phyloP scores from a whole-genome alignment of 2,797 vertebrate genomes.

The Cyprinella venusta region DNA sequence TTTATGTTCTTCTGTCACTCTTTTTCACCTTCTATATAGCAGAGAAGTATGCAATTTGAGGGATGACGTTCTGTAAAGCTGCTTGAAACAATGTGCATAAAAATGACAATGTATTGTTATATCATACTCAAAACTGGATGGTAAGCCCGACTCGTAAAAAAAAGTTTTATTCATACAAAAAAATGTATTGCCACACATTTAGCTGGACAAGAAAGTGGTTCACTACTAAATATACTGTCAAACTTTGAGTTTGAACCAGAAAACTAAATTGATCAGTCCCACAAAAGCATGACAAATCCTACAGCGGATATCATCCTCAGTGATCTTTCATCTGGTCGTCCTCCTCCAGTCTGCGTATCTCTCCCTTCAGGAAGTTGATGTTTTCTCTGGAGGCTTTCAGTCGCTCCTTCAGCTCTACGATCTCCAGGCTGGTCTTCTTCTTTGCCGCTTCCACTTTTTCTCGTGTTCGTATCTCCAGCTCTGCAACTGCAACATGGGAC shows the following conservation, averaged over 20 bases:
- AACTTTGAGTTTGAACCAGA: background rate
- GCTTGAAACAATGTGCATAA: background rate
- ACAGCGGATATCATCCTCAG: conserved; percentile 61
- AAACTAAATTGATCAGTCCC: background rate
- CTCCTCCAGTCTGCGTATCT: conserved; percentile 95
- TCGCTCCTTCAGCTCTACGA: conserved; percentile 94
- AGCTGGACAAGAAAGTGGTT: background rate
- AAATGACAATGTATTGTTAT: background rate
- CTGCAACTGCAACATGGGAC: conserved; percentile 79
- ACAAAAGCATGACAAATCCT: background rate
- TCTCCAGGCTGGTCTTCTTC: conserved; percentile 97
- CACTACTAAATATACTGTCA: background rate
- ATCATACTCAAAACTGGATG: background rate
- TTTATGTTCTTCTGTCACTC: too few species aligned
- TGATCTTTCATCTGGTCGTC: conserved; percentile 95
- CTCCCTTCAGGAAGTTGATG: conserved; percentile 94
- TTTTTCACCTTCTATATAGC: background rate
- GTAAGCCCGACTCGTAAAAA: background rate
- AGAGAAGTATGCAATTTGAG: background rate
- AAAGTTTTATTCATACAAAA: conserved; percentile 14
- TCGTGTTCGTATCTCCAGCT: conserved; percentile 92
- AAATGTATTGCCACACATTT: background rate
- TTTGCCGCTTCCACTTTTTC: conserved; percentile 94
- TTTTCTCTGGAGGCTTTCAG: conserved; percentile 97
- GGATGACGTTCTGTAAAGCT: background rate